Evolutionary conservation across 1,140 invertebrate species (phyloP).

Genomic region (Papilio glaucus): DNA sequence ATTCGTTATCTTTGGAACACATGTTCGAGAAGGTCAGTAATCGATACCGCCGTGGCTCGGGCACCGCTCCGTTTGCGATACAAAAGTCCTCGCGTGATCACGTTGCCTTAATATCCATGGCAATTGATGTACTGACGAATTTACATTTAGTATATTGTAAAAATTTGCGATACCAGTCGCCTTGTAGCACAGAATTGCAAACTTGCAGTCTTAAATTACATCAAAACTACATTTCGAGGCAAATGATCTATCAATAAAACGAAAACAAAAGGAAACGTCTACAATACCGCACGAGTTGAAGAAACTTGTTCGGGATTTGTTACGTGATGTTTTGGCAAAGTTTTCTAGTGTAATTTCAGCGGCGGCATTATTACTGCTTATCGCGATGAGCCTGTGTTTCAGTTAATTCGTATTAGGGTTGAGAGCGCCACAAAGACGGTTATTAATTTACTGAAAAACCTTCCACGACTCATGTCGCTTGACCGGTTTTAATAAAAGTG

Average conservation of each 20-base stretch:
- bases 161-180: not conserved
- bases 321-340: slow-evolving; percentile 24
- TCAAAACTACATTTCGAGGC: slow-evolving; percentile 4
- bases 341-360: slow-evolving; percentile 21
- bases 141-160: slow-evolving; percentile 21
- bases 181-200: slow-evolving; percentile 13
- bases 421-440: not conserved
- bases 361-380: not conserved
- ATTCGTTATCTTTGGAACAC: slow-evolving; percentile 32
- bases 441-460: not conserved
- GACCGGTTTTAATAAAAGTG: too few relatives aligned
- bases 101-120: slow-evolving; percentile 8
- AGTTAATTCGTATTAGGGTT: slow-evolving; percentile 11
- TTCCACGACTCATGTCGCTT: not conserved
- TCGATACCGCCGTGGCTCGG: slow-evolving; percentile 21
- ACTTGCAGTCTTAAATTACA: slow-evolving; percentile 20
- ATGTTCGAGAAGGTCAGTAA: slow-evolving; percentile 26
- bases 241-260: slow-evolving; percentile 12
- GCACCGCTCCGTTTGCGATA: slow-evolving; percentile 6
- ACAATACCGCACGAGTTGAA: slow-evolving; percentile 5
- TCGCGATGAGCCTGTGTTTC: slow-evolving; percentile 9
- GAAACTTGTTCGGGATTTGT: slow-evolving; percentile 15
- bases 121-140: slow-evolving; percentile 19
- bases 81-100: slow-evolving; percentile 32
- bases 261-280: slow-evolving; percentile 19